Conservation (phyloP, 2,888 invertebrate genomes). For the Leucophenga maculata region DNA sequence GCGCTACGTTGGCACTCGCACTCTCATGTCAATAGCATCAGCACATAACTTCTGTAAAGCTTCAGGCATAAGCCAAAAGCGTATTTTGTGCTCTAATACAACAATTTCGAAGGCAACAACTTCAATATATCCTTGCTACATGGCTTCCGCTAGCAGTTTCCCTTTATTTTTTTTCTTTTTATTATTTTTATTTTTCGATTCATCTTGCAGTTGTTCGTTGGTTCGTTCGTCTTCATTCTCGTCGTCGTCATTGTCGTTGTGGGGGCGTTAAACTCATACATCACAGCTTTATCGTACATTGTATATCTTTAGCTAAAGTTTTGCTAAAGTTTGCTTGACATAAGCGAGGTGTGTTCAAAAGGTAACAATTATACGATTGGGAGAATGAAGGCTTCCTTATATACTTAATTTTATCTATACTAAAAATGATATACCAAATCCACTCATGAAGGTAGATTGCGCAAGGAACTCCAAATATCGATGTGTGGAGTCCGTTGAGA, state of each 20-base stretch:
- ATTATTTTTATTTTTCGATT: too few relatives aligned
- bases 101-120: constrained; percentile 16
- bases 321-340: not conserved
- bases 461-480: too few relatives aligned
- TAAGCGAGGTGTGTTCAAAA: not conserved
- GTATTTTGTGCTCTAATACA: constrained; percentile 21
- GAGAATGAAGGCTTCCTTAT: too few relatives aligned
- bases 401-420: too few relatives aligned
- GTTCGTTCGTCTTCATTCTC: too few relatives aligned
- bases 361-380: not conserved
- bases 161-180: not conserved
- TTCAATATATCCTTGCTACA: not conserved
- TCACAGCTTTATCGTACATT: constrained; percentile 57
- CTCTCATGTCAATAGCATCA: constrained; percentile 46
- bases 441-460: too few relatives aligned
- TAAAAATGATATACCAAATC: too few relatives aligned
- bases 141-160: not conserved
- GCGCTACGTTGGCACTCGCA: constrained; percentile 6
- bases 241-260: constrained; percentile 34
- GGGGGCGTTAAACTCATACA: constrained; percentile 68
- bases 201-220: constrained; percentile 27
- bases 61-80: constrained; percentile 1
- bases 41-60: not conserved
- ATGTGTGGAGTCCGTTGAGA: too few relatives aligned
- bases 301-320: constrained; percentile 30